Evolutionary conservation across 2,797 vertebrate species (phyloP).

Genomic region (Pitangus sulphuratus): DNA sequence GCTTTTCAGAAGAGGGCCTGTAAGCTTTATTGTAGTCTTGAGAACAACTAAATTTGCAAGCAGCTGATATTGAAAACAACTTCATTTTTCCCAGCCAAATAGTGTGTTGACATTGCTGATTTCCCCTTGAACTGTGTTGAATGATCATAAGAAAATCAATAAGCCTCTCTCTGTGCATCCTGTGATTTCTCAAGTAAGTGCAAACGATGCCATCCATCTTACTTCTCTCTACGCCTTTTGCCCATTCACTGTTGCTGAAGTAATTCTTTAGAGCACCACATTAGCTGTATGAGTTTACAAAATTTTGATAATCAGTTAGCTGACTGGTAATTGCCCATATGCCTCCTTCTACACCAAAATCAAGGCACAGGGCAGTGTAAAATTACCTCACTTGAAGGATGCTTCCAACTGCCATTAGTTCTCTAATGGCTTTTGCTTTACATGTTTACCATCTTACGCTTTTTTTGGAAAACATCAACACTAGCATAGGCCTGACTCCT

Average conservation of each 20-base stretch:
- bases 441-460: background rate
- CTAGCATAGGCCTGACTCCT: background rate
- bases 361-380: background rate
- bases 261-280: background rate
- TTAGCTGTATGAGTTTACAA: background rate
- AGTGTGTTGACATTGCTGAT: conserved; percentile 42
- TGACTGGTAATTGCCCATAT: conserved; percentile 20
- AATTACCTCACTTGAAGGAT: background rate
- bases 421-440: background rate
- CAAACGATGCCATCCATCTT: conserved; percentile 25
- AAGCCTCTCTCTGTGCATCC: conserved; percentile 40
- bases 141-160: conserved; percentile 66
- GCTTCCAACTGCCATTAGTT: background rate
- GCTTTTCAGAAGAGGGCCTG: conserved; percentile 12
- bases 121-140: conserved; percentile 57
- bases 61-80: conserved; percentile 43
- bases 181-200: background rate
- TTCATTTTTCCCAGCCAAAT: conserved; percentile 46
- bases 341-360: background rate
- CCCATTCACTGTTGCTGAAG: conserved; percentile 16
- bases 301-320: background rate
- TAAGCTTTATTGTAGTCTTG: conserved; percentile 51
- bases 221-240: background rate
- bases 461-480: background rate
- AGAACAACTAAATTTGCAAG: conserved; percentile 48